phyloP scores from a whole-genome alignment of 2,888 invertebrate genomes.

The Lithophane semibrunnea region DNA sequence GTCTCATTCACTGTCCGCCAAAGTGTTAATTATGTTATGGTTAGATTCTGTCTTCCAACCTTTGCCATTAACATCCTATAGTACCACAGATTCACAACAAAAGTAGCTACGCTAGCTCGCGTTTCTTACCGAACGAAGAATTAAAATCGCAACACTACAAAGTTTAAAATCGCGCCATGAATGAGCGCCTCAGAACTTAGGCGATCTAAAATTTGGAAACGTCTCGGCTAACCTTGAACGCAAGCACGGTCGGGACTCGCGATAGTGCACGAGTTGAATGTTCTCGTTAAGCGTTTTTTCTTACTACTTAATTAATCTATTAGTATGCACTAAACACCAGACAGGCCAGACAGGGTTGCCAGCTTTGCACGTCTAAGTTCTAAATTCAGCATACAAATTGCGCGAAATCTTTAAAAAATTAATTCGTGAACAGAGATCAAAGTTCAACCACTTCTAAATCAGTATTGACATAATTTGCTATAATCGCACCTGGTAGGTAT shows the following conservation, averaged over 20 bases:
- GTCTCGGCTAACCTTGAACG: constrained; percentile 66
- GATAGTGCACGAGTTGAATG: constrained; percentile 70
- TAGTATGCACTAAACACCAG: constrained; percentile 71
- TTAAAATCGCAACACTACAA: neutral
- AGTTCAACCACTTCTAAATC: constrained; percentile 35
- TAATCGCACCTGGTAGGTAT: constrained; percentile 1
- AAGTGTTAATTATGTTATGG: neutral
- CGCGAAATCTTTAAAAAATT: constrained; percentile 11
- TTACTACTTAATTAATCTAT: constrained; percentile 72
- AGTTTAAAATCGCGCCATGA: constrained; percentile 25
- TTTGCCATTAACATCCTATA: neutral
- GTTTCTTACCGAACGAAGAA: no score
- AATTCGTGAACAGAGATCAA: constrained; percentile 18
- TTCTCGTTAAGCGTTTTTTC: constrained; percentile 67
- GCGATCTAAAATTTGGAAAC: constrained; percentile 57
- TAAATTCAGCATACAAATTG: constrained; percentile 39
- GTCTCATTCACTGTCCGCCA: no score
- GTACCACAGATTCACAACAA: neutral
- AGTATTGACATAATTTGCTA: constrained; percentile 4
- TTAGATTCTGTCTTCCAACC: neutral
- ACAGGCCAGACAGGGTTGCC: constrained; percentile 63
- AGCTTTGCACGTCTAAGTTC: constrained; percentile 30
- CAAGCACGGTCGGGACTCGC: constrained; percentile 50
- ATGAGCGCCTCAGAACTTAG: constrained; percentile 29
- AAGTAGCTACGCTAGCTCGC: neutral